A percentile compares a stretch with the other conserved stretches of the same genome.
phyloP scores from a whole-genome alignment of 2,888 invertebrate genomes.

The Pachliopta kotzebuea region DNA sequence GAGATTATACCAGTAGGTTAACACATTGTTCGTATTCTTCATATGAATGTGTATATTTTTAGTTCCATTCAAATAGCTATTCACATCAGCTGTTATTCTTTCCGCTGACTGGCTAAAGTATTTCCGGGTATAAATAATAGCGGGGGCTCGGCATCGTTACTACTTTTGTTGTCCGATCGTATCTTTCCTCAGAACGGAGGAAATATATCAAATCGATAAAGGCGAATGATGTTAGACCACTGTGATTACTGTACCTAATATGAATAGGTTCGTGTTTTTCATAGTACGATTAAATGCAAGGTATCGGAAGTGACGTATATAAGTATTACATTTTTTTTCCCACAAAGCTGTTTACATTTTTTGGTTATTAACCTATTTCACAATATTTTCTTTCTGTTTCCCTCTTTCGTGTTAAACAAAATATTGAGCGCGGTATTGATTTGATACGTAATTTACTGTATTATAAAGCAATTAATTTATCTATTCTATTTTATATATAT shows the following conservation, averaged over 20 bases:
- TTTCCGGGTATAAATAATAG: slow-evolving; percentile 18
- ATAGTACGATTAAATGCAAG: background rate
- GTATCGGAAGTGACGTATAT: background rate
- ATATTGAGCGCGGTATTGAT: too few relatives aligned
- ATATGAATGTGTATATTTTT: background rate
- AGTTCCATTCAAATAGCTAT: background rate
- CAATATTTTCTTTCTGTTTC: too few relatives aligned
- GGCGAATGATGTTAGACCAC: background rate
- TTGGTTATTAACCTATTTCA: too few relatives aligned
- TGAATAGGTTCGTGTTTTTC: background rate
- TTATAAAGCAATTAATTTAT: too few relatives aligned
- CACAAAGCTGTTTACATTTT: too few relatives aligned
- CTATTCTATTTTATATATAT: too few relatives aligned
- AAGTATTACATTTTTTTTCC: background rate
- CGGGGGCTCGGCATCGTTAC: background rate
- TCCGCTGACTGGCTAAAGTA: slow-evolving; percentile 18
- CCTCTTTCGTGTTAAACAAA: too few relatives aligned
- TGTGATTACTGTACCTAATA: background rate
- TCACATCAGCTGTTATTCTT: slow-evolving; percentile 10
- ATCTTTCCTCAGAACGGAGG: slow-evolving; percentile 7
- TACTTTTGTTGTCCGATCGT: slow-evolving; percentile 9
- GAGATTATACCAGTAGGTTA: too few relatives aligned
- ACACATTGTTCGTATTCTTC: background rate
- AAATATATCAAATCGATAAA: slow-evolving; percentile 17
- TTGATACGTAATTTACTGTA: too few relatives aligned